These are phyloP conservation scores for Antitype chi DNA, from an alignment of 2,888 invertebrate genomes.

Conservation along the genomic window DNA sequence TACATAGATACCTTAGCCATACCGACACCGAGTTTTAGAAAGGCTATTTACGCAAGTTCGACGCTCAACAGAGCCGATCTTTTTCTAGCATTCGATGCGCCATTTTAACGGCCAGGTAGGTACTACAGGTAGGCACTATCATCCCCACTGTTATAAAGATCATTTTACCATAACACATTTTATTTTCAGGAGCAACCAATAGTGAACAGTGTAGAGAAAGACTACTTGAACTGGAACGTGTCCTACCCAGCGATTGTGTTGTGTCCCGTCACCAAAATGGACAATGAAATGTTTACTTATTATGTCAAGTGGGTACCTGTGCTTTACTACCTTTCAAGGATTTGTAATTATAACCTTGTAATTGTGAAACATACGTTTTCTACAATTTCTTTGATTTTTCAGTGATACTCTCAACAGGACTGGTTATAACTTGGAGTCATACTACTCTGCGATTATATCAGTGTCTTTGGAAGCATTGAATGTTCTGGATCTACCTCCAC, in stretches of 20 bases:
- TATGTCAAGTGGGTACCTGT: slow-evolving; percentile 76
- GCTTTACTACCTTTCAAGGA: neutral
- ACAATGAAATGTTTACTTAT: slow-evolving; percentile 77
- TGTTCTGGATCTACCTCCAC: slow-evolving; percentile 70
- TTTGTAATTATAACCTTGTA: neutral
- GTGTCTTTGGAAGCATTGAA: slow-evolving; percentile 74
- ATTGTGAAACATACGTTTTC: neutral
- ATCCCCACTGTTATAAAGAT: neutral
- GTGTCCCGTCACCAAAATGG: slow-evolving; percentile 91
- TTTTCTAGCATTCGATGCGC: neutral
- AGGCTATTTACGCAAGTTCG: neutral
- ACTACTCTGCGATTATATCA: slow-evolving; percentile 73
- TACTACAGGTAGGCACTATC: neutral
- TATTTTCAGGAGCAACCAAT: slow-evolving; percentile 91
- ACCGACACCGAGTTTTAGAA: neutral
- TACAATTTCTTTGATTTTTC: slow-evolving; percentile 28
- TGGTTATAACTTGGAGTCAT: slow-evolving; percentile 71
- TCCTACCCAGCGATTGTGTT: slow-evolving; percentile 92
- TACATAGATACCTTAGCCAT: neutral
- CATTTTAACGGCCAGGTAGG: neutral
- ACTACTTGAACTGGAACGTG: slow-evolving; percentile 93
- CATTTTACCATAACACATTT: slow-evolving; percentile 1
- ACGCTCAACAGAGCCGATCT: neutral
- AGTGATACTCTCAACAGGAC: slow-evolving; percentile 72
- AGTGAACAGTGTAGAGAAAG: slow-evolving; percentile 93